Base-by-base conservation (phyloP, 2,888 invertebrate genomes). In the Pandemis heparana region DNA sequence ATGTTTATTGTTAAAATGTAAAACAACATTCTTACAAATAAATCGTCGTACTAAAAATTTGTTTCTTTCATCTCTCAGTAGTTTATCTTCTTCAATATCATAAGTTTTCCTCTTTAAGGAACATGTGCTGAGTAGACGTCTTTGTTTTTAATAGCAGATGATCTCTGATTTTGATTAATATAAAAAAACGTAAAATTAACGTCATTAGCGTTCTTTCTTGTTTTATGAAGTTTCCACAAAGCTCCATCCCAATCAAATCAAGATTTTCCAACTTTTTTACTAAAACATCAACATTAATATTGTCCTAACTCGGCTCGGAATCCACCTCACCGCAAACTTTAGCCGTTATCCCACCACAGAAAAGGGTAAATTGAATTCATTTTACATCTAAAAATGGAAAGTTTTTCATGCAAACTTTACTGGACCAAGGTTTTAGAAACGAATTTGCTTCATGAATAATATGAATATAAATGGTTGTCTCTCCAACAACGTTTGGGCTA, bases 401-500 rank as follows among this genome's bases (percentile, higher is more conserved):
- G 41, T 56, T 70, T 53, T 56, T 69, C 23, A 9, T 51, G n/a
- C 32, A 51, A 59, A 72, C 14, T 67, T 72, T 41, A 53, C 39
- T 16, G 51, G 8, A 59, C 67, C 46, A 67, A 18, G 61, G 43
- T 59, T 72, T 72, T 63, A 46, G 62, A 68, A 68, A 63, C 62
- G 72, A 63, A 72, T 72, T 72, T 72, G 56, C n/a, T 10, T 72
- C 72, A 72, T 68, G 62, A 72, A 72, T 72, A 72, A 68, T 67
- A 72, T 68, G 62, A 72, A 72, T 72, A 72, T 63, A 68, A 46
- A 73, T 73, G 38, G 39, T 61, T 14, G 23, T 39, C 38, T 41
- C 23, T 62, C 48, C 9, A 32, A 56, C 63, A 39, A n/a, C 14
- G 12, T 14, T 61, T 66, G 41, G 43, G 9, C 32, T 23, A 61